These are phyloP conservation scores for Microctonus brassicae DNA, from an alignment of 2,888 invertebrate genomes.

Conservation along the genomic window DNA sequence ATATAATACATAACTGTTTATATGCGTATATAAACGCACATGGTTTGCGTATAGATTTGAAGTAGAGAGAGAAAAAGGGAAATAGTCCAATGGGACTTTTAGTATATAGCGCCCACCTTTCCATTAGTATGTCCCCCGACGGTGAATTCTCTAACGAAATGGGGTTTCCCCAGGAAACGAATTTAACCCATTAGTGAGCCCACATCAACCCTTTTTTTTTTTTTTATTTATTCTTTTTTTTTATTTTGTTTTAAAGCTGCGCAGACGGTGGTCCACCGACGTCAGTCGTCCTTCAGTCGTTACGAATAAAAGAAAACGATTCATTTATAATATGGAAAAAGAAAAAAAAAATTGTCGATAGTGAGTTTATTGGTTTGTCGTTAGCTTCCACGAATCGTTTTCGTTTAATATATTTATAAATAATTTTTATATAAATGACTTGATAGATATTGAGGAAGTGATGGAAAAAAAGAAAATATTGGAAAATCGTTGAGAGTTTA, in stretches of 20 bases:
- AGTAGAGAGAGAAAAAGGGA: constrained; percentile 18
- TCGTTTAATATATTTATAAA: too few species aligned
- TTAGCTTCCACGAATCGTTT: too few species aligned
- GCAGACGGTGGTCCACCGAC: not conserved
- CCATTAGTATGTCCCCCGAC: constrained; percentile 47
- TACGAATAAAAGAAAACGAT: not conserved
- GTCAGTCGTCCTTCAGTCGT: not conserved
- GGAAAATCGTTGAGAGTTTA: too few species aligned
- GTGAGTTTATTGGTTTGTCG: too few species aligned
- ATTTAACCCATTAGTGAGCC: constrained; percentile 49
- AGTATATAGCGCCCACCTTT: constrained; percentile 47
- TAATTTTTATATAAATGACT: too few species aligned
- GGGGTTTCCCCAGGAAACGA: constrained; percentile 51
- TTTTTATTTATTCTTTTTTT: constrained; percentile 15
- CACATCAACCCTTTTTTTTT: constrained; percentile 37
- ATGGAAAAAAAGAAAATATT: too few species aligned
- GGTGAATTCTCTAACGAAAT: constrained; percentile 46
- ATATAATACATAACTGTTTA: too few species aligned
- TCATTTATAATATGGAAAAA: not conserved
- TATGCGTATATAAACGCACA: constrained; percentile 40
- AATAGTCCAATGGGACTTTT: constrained; percentile 49
- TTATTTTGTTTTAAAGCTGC: constrained; percentile 11
- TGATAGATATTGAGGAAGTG: too few species aligned
- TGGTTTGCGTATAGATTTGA: constrained; percentile 13
- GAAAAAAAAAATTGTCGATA: too few species aligned